Conservation (phyloP, 2,888 invertebrate genomes). For the Thecocarcelia acutangulata region DNA sequence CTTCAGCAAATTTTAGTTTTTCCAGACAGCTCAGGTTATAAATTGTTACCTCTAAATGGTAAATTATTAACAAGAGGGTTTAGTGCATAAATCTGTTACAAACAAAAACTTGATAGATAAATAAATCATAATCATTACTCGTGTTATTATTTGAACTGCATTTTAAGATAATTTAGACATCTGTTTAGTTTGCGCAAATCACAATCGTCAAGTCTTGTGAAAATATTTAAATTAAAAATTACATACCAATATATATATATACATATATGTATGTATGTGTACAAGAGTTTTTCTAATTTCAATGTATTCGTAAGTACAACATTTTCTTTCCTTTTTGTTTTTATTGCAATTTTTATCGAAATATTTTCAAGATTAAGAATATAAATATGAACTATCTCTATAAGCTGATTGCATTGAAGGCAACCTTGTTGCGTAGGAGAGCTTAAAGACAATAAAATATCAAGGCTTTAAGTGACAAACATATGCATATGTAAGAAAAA, state of each 20-base stretch:
- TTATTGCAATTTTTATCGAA: too few species aligned
- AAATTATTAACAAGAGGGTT: conserved; percentile 23
- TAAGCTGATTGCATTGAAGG: conserved; percentile 37
- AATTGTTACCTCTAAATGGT: conserved; percentile 55
- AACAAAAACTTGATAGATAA: neutral
- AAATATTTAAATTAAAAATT: too few species aligned
- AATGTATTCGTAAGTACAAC: too few species aligned
- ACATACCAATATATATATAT: too few species aligned
- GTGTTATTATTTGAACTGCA: conserved; percentile 16
- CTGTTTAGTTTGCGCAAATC: neutral
- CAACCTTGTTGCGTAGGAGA: conserved; percentile 41
- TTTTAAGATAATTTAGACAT: neutral
- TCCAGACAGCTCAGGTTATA: conserved; percentile 64
- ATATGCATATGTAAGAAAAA: too few species aligned
- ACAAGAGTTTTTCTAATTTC: too few species aligned
- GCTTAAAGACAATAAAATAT: conserved; percentile 53
- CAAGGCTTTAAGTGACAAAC: conserved; percentile 1
- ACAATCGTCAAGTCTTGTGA: too few species aligned
- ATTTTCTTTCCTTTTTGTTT: too few species aligned
- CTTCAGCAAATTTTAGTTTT: conserved; percentile 58
- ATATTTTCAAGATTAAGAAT: too few species aligned
- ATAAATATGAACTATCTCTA: neutral
- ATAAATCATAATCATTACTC: neutral
- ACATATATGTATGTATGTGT: too few species aligned
- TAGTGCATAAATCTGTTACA: conserved; percentile 50